Conservation (phyloP, 1,140 invertebrate species). For the Melitaea cinxia region DNA sequence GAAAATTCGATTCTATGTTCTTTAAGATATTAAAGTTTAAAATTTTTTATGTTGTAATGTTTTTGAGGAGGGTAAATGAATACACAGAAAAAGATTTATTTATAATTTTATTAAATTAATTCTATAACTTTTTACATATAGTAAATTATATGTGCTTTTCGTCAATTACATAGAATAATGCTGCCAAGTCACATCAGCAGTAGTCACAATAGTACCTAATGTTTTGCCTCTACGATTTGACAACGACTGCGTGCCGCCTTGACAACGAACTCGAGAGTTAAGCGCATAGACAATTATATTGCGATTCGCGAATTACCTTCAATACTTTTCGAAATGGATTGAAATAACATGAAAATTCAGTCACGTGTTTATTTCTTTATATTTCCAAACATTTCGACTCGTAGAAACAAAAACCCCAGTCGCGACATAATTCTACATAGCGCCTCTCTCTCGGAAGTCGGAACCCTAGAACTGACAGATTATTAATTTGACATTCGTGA, state of each 20-base stretch:
- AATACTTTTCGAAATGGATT: too few relatives aligned
- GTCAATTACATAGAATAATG: constrained; percentile 78
- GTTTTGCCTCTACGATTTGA: constrained; percentile 71
- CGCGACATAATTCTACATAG: too few relatives aligned
- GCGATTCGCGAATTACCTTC: too few relatives aligned
- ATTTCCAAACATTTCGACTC: too few relatives aligned
- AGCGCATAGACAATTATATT: neutral
- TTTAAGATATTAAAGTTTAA: too few relatives aligned
- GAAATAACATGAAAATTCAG: too few relatives aligned
- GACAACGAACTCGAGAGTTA: too few relatives aligned
- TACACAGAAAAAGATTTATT: constrained; percentile 57
- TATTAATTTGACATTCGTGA: constrained; percentile 5
- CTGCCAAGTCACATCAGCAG: constrained; percentile 69
- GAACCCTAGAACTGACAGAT: neutral
- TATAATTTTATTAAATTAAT: constrained; percentile 82
- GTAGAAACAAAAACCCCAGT: too few relatives aligned
- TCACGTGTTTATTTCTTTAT: too few relatives aligned
- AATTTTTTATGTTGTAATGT: neutral
- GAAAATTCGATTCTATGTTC: too few relatives aligned
- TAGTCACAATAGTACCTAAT: constrained; percentile 72
- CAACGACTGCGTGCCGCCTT: constrained; percentile 46
- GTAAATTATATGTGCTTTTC: constrained; percentile 76
- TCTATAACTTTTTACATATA: constrained; percentile 81
- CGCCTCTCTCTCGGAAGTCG: too few relatives aligned
- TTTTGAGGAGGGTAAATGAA: constrained; percentile 21